Percentiles rank a stretch among this genome's conserved stretches.
Evolutionary conservation across 2,113 vertebrate genomes (phyloP).

Genomic region (Spermophilus dauricus): DNA sequence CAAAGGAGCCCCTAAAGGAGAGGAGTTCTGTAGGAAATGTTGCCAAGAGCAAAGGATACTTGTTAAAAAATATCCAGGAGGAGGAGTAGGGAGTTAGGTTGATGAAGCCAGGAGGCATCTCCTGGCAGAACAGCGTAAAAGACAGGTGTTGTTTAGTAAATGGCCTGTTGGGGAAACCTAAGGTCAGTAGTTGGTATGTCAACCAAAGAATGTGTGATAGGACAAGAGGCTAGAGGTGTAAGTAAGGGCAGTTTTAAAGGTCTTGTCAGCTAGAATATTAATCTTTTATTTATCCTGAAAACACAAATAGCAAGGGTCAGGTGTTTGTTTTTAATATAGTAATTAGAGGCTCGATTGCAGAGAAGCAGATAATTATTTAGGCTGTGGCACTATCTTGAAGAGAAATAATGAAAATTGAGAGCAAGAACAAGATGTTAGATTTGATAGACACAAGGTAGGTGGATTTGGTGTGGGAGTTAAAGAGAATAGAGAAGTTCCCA

Average conservation of each 20-base stretch:
- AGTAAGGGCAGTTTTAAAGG: neutral
- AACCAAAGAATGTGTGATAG: neutral
- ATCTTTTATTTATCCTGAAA: conserved; percentile 7
- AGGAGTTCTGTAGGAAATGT: conserved; percentile 4
- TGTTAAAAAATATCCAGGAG: neutral
- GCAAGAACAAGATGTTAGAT: neutral
- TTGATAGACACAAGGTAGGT: conserved; percentile 4
- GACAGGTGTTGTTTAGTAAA: neutral
- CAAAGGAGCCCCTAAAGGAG: neutral
- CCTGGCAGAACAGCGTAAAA: neutral
- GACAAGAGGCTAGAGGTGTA: neutral
- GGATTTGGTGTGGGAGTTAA: neutral
- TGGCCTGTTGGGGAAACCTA: neutral
- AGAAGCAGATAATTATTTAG: neutral
- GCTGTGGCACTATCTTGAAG: neutral
- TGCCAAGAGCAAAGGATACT: neutral
- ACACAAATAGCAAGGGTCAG: neutral
- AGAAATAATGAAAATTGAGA: neutral
- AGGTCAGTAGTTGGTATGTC: neutral
- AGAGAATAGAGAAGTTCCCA: neutral
- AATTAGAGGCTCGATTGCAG: neutral
- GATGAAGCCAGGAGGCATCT: neutral
- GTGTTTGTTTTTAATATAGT: neutral
- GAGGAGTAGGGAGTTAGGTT: neutral
- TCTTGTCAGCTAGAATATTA: neutral